phyloP scores from a whole-genome alignment of 2,797 vertebrate species.

The Spinus pinus region DNA sequence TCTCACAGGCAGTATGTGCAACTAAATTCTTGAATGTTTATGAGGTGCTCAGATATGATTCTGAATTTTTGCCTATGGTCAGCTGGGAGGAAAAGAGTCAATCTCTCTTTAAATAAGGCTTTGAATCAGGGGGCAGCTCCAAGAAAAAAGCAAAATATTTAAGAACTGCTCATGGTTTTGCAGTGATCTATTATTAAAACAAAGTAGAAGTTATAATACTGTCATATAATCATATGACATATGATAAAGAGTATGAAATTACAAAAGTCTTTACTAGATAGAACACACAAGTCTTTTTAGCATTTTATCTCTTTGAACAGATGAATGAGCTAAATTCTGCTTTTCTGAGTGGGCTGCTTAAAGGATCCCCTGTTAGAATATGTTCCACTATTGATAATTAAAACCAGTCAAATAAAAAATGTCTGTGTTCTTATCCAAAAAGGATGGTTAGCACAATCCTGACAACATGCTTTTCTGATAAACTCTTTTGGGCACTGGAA shows the following conservation, averaged over 20 bases:
- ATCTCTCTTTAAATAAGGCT: neutral
- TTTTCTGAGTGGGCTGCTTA: neutral
- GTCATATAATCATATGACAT: no score
- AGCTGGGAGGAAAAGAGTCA: neutral
- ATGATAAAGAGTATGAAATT: neutral
- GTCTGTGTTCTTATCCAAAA: neutral
- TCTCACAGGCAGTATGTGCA: neutral
- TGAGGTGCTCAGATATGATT: neutral
- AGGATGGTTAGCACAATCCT: neutral
- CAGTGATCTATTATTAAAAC: neutral
- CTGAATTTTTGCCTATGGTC: neutral
- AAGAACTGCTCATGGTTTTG: neutral
- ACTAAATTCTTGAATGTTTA: neutral
- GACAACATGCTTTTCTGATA: neutral
- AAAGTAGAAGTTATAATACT: neutral
- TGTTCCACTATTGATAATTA: neutral
- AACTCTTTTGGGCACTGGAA: neutral
- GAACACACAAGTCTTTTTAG: neutral
- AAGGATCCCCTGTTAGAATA: neutral
- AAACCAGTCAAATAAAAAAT: neutral
- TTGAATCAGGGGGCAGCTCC: neutral
- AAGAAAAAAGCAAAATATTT: neutral
- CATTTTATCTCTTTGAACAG: neutral
- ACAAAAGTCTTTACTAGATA: neutral
- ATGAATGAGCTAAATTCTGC: neutral